Base-by-base conservation (phyloP, 2,113 vertebrate species). In the Bubo bubo region DNA sequence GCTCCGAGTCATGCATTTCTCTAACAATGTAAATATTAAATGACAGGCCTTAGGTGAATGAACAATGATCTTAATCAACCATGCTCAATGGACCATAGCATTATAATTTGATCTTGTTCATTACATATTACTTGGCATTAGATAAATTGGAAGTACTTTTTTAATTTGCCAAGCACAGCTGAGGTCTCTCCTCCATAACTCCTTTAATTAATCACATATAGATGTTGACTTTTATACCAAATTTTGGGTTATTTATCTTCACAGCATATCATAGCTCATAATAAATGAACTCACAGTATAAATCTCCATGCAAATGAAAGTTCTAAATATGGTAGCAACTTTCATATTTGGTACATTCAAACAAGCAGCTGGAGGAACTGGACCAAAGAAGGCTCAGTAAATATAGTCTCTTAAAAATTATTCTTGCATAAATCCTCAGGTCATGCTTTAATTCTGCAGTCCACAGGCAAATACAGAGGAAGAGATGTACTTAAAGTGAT, bases 31-130 rank as follows among this genome's bases (percentile, higher is more conserved):
- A 90, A 88, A 94, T 80, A 90, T 63, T 88, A 93, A 93, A 86
- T 74, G 67, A 90, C 47, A 91, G 74, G 58, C 67, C 67, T 66
- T 92, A 62, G 37, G n/a, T 80, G 82, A 92, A 84, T 81, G 72
- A 95, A 88, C 82, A 93, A 73, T 18, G 50, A 94, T 71, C 75
- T 88, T 86, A 86, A 97, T 96, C 86, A 95, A 80, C 68, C 6
- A 32, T 0, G 0, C 43, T 68, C 67, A 95, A 5, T 73, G 88
- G 93, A 92, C 53, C 59, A 80, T 4, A 91, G 80, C 43, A 94
- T 85, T 87, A 93, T 90, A 96, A 96, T 90, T 73, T 77, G 53
- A 94, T 94, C 68, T 80, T 77, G 37, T 84, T 89, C 76, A 85
- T 68, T 87, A 75, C 11, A 2, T 81, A 92, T 92, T 95, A 86